Base-by-base conservation (phyloP, 2,888 invertebrate genomes). In the Euzophera pinguis region DNA sequence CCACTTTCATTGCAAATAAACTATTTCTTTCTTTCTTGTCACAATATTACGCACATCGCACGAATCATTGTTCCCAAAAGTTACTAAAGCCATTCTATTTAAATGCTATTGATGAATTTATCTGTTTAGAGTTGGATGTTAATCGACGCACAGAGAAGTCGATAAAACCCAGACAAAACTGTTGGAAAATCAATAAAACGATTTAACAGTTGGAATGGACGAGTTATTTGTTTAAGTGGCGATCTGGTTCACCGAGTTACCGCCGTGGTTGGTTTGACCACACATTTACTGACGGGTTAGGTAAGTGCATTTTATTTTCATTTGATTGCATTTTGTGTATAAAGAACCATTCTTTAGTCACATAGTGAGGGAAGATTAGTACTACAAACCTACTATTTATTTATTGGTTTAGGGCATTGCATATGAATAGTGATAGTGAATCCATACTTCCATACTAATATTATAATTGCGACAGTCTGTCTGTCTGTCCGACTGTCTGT, bases 141-240 rank as follows among this genome's bases (percentile, higher is more conserved):
- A 79, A 81, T 80, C 75, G 70, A 63, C 65, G 66, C 63, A 65
- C 71, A 72, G 69, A 67, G 69, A 69, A 68, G 63, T 69, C 81
- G 78, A 83, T 84, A 80, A 76, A 85, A 82, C 82, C 59, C 81
- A 80, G 82, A 73, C 78, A 62, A 71, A 58, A 67, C 65, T 71
- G 66, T 74, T 73, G 75, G 80, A 74, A 80, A 75, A 76, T 73
- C 76, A 75, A 86, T 87, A 88, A 87, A 88, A 85, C 69, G 59
- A 61, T 73, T 80, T 69, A 70, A 45, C 45, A 32, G 14, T 73
- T 69, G 67, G 75, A 71, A 71, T 72, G 69, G 67, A 65, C 65
- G 65, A 66, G 67, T 78, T 87, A 87, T 88, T 88, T 88, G 78
- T 87, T 82, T 87, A 81, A 88, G 88, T 87, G 88, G 76, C 74